Base-by-base conservation (phyloP, 2,888 invertebrate species). In the Minunthozetes semirufus region DNA sequence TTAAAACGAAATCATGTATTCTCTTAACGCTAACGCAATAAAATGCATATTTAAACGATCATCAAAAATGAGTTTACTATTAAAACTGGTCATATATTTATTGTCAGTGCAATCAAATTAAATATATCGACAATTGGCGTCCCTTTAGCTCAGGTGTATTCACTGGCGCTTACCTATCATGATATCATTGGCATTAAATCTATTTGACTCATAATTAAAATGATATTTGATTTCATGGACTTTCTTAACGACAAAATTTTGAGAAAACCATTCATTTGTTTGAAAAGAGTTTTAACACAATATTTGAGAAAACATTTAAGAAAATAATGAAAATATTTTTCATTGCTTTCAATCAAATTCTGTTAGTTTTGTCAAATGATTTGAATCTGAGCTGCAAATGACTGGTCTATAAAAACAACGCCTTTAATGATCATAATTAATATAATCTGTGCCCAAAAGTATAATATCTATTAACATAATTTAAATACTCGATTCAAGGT, bases 1-100 rank as follows among this genome's bases (percentile, higher is more conserved):
- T 68, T 68, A 68, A 68, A 68, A 68, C 68, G 68, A 68, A 68
- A 68, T 68, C 68, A 68, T 68, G 68, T 68, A 68, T 68, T 68
- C 68, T 1, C 15, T 33, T 42, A 17, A 17, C 33, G 68, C n/a
- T 38, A 68, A 22, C 38, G 68, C 68, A 42, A 68, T 68, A 68
- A 68, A 68, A 68, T 68, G 68, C 68, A 68, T 68, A 68, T 68
- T 68, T 68, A 68, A 68, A 46, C 19, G 42, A 68, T 42, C n/a
- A 22, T 63, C 63, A 63, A 63, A 63, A 33, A 33, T 33, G 63
- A 25, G 56, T 56, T 63, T 63, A 63, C 33, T 63, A 17, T 63
- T n/a, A 61, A 61, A 29, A 61, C 29, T 33, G n/a, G 33, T 61
- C 27, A 53, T 29, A 61, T 61, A 59, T 61, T 61, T 29, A 33